Percentiles rank a stretch among this genome's conserved stretches.
Evolutionary conservation across 1,140 invertebrate genomes (phyloP).

Genomic region (Euura saliciscinereae): DNA sequence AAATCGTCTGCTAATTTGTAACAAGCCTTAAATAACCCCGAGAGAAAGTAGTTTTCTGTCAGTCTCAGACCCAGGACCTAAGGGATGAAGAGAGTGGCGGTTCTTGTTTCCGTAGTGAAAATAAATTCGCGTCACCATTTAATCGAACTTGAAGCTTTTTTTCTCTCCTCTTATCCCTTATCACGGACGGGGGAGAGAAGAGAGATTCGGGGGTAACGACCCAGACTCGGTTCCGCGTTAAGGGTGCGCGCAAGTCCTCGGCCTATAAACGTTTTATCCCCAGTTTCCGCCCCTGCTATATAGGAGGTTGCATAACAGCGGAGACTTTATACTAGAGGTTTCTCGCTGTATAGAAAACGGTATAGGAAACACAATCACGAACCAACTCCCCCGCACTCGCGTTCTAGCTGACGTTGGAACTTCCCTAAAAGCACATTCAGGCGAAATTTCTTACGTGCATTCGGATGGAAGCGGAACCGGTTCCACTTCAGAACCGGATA

Average conservation of each 20-base stretch:
- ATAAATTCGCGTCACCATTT: not conserved
- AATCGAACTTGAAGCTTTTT: not conserved
- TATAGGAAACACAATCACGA: slow-evolving; percentile 38
- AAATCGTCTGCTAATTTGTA: not conserved
- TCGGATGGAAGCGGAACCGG: not conserved
- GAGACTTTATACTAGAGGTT: not conserved
- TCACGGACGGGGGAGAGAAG: not conserved
- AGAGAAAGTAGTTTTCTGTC: not conserved
- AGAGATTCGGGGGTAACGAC: not conserved
- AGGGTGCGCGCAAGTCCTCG: slow-evolving; percentile 21
- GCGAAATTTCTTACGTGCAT: slow-evolving; percentile 2
- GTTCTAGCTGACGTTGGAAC: not conserved
- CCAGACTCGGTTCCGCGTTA: slow-evolving; percentile 1
- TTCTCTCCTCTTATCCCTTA: not conserved
- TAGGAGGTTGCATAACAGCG: slow-evolving; percentile 18
- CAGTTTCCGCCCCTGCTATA: slow-evolving; percentile 21
- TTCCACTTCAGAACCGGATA: not conserved
- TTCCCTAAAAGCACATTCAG: slow-evolving; percentile 7
- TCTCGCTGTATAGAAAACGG: not conserved
- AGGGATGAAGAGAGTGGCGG: not conserved
- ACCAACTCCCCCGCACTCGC: slow-evolving; percentile 18
- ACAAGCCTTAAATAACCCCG: not conserved
- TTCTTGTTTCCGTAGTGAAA: not conserved
- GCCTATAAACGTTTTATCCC: slow-evolving; percentile 38
- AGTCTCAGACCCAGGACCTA: no score